Conservation (phyloP, 2,888 invertebrate species). For the Cephus pulcher region DNA sequence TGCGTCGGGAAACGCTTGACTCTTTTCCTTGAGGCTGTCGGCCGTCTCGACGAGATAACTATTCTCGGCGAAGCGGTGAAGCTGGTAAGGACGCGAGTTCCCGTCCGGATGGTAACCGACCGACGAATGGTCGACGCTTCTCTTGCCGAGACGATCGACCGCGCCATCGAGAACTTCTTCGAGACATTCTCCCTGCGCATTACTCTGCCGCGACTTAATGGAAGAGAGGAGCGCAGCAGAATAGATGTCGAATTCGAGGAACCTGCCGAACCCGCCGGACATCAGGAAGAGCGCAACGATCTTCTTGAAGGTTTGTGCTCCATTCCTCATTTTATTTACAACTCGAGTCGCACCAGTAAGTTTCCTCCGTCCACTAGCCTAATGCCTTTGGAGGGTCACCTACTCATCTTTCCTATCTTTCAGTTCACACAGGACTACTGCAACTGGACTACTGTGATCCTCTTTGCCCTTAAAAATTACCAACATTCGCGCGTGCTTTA, state of each 20-base stretch:
- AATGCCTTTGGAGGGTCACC: background rate
- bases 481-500: background rate
- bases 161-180: constrained; percentile 71
- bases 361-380: too few relatives aligned
- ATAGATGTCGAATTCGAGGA: constrained; percentile 60
- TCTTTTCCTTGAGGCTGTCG: constrained; percentile 70
- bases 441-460: too few relatives aligned
- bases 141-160: constrained; percentile 67
- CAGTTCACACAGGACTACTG: too few relatives aligned
- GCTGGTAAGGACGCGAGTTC: constrained; percentile 65
- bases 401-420: too few relatives aligned
- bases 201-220: constrained; percentile 53
- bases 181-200: constrained; percentile 69
- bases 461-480: too few relatives aligned
- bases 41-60: constrained; percentile 69
- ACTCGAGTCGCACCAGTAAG: too few relatives aligned
- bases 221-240: constrained; percentile 52
- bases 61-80: constrained; percentile 71
- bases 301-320: constrained; percentile 46
- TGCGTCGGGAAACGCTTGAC: constrained; percentile 73
- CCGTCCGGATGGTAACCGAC: constrained; percentile 20
- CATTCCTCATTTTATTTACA: too few relatives aligned
- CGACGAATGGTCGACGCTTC: constrained; percentile 39
- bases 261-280: constrained; percentile 29
- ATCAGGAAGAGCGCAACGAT: too few relatives aligned